phyloP scores from a whole-genome alignment of 2,797 vertebrate species.

The Pseudochaenichthys georgianus region DNA sequence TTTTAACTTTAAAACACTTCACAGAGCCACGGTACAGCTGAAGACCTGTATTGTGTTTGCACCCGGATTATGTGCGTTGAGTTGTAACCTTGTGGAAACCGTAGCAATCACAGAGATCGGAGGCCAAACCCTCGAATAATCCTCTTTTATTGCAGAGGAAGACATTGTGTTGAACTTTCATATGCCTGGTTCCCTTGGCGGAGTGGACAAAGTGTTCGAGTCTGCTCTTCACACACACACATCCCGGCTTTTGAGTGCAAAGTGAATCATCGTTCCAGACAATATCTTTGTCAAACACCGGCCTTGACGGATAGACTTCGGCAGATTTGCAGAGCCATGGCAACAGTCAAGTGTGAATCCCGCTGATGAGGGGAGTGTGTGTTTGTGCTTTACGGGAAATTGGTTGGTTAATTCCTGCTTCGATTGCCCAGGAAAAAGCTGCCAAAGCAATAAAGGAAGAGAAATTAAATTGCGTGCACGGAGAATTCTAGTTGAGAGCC shows the following conservation, averaged over 20 bases:
- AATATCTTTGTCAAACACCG: conserved; percentile 83
- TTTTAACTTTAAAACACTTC: background rate
- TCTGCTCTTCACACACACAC: conserved; percentile 35
- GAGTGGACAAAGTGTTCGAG: conserved; percentile 53
- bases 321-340: conserved; percentile 83
- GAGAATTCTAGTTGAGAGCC: conserved; percentile 2
- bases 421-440: conserved; percentile 39
- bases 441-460: conserved; percentile 40
- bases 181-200: conserved; percentile 67
- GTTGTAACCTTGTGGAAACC: conserved; percentile 9
- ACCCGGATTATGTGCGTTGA: background rate
- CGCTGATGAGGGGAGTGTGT: conserved; percentile 65
- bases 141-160: conserved; percentile 69
- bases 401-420: conserved; percentile 66
- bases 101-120: conserved; percentile 17
- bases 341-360: conserved; percentile 81
- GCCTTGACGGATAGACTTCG: conserved; percentile 80
- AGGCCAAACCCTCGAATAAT: conserved; percentile 57
- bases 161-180: conserved; percentile 75
- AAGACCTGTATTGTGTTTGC: background rate
- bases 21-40: background rate
- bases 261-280: conserved; percentile 78
- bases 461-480: conserved; percentile 29
- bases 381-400: conserved; percentile 68
- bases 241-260: conserved; percentile 63